phyloP scores from a whole-genome alignment of 2,113 vertebrate species.

The Campylomormyrus numenius region DNA sequence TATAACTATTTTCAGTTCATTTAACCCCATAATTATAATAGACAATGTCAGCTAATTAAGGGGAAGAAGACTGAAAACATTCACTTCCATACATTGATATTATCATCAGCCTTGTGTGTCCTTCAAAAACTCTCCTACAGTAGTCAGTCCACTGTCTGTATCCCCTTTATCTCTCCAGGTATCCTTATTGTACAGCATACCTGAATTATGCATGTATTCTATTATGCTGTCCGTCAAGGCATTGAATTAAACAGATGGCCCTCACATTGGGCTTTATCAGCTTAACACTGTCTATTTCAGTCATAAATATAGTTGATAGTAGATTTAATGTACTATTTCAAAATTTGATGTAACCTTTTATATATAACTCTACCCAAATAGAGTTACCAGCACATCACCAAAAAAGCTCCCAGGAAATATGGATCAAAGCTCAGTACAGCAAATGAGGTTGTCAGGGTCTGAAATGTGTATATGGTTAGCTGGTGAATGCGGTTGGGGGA shows the following conservation, averaged over 20 bases:
- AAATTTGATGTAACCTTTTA: background rate
- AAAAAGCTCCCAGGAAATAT: background rate
- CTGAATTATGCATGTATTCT: conserved; percentile 59
- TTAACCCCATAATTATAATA: background rate
- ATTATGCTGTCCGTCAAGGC: conserved; percentile 51
- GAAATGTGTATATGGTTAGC: background rate
- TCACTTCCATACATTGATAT: background rate
- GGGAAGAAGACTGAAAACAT: background rate
- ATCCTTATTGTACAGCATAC: conserved; percentile 59
- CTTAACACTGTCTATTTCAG: background rate
- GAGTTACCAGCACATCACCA: background rate
- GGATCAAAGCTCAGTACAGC: background rate
- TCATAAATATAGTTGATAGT: background rate
- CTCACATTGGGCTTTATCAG: background rate
- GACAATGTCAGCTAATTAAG: background rate
- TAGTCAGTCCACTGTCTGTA: background rate
- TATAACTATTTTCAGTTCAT: background rate
- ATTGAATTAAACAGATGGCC: conserved; percentile 44
- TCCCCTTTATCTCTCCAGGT: conserved; percentile 55
- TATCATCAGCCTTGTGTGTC: background rate
- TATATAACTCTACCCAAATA: background rate
- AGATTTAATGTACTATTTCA: background rate
- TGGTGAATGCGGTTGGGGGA: background rate
- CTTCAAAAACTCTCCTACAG: background rate
- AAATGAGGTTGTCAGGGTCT: background rate